A percentile compares a stretch with the other conserved stretches of the same genome.
Conservation (phyloP, 2,113 vertebrate genomes). For the Brienomyrus brachyistius region DNA sequence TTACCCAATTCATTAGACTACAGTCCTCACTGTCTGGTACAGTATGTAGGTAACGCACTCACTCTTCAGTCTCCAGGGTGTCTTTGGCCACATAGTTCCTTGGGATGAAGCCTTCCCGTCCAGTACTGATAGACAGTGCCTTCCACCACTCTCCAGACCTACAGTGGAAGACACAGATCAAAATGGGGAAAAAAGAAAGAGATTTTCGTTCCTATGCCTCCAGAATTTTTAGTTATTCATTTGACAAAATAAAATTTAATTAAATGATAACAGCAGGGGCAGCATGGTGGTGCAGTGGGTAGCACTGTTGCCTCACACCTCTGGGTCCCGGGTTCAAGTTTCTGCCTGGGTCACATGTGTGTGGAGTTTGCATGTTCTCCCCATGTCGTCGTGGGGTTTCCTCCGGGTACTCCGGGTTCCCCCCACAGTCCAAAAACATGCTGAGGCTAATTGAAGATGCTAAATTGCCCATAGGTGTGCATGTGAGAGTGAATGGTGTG, state of each 20-base stretch:
- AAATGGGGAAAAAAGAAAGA: neutral
- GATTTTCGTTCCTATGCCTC: neutral
- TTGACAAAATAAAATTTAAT: neutral
- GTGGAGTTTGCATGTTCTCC: no score
- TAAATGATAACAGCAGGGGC: neutral
- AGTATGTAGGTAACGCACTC: slow-evolving; percentile 43
- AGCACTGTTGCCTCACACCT: no score
- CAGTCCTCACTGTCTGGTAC: neutral
- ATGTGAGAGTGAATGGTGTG: no score
- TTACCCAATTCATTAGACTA: neutral
- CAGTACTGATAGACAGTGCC: slow-evolving; percentile 54
- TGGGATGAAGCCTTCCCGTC: slow-evolving; percentile 79
- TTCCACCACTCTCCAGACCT: slow-evolving; percentile 93
- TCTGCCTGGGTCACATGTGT: no score
- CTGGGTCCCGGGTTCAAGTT: no score
- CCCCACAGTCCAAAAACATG: no score
- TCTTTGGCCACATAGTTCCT: slow-evolving; percentile 87
- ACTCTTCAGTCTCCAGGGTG: slow-evolving; percentile 90
- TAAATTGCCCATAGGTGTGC: no score
- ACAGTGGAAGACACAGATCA: neutral
- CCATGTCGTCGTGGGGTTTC: no score
- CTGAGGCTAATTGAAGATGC: no score
- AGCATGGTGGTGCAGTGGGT: no score
- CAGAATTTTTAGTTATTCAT: neutral
- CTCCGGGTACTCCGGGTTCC: no score